These are phyloP conservation scores for Columbina picui DNA, from an alignment of 2,113 vertebrate species.

Conservation along the genomic window DNA sequence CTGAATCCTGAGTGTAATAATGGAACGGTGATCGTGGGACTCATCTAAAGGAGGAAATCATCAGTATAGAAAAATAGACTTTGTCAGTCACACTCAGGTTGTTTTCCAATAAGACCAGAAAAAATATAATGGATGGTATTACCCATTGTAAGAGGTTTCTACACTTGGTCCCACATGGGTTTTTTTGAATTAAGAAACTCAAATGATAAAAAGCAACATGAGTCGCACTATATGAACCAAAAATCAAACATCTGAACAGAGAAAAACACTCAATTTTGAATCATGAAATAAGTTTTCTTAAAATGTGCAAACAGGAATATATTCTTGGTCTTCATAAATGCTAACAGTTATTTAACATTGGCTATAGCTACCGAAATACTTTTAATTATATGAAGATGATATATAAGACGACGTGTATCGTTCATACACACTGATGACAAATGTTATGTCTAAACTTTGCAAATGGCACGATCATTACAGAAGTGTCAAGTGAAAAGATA, in stretches of 20 bases:
- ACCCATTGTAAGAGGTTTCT: neutral
- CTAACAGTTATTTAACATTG: neutral
- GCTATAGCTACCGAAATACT: neutral
- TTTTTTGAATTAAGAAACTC: neutral
- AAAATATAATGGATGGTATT: neutral
- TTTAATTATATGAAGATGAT: neutral
- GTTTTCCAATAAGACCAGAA: neutral
- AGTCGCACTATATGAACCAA: neutral
- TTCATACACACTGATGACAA: rapidly evolving
- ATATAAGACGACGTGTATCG: neutral
- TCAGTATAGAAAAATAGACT: neutral
- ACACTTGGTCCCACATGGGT: rapidly evolving
- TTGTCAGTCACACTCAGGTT: neutral
- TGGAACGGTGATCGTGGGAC: rapidly evolving
- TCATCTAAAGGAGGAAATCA: neutral
- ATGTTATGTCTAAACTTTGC: neutral
- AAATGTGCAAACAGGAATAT: neutral
- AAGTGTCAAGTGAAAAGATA: neutral
- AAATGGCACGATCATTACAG: neutral
- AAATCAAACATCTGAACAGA: neutral
- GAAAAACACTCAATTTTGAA: neutral
- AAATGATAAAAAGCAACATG: neutral
- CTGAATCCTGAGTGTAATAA: neutral
- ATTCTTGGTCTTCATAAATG: neutral
- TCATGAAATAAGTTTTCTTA: neutral